Base-by-base conservation (phyloP, 2,113 vertebrate species). In the Gallinago jamesoni region DNA sequence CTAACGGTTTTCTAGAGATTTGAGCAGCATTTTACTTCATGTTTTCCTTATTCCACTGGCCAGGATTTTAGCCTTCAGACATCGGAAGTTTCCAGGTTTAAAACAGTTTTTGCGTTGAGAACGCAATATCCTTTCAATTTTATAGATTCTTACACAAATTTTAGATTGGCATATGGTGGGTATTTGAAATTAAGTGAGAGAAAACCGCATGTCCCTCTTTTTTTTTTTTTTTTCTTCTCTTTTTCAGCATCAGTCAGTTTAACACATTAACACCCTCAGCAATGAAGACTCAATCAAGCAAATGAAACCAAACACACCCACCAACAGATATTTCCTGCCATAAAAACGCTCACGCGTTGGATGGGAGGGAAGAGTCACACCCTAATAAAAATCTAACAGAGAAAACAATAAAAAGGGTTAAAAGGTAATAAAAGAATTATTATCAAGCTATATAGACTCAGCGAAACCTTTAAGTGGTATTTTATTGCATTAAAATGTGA, bases 291-390 rank as follows among this genome's bases (percentile, higher is more conserved):
- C 64, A 59, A 52, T 75, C 84, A 17, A 78, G 72, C 28, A 53
- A 41, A 28, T 33, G 79, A 45, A 90, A 87, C 10, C 12, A 41
- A 74, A 69, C 80, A 86, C 88, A 67, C 64, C 76, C 94, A 45
- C 64, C 9, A n/a, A 35, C 53, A 92, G 76, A 84, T 60, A 82
- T 48, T 93, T 96, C 95, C 95, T 97, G 96, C 81, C 67, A 87
- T 83, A 95, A 93, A 94, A 93, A 78, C 1, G 3, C 50, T 92
- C 88, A 28, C 48, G 14, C 33, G 2, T 24, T 28, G 64, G 72
- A 66, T 66, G 75, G 78, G 41, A 96, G 53, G 70, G 89, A 92
- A 78, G 77, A 91, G 57, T 73, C 77, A 45, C 79, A 66, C 81
- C 90, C 91, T 52, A 45, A 85, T 68, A 88, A 96, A 96, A 93